Evolutionary conservation across 1,140 invertebrate species (phyloP), one percentile per base, ranked within the genome.

Genomic region (Medauroidea extradentata): DNA sequence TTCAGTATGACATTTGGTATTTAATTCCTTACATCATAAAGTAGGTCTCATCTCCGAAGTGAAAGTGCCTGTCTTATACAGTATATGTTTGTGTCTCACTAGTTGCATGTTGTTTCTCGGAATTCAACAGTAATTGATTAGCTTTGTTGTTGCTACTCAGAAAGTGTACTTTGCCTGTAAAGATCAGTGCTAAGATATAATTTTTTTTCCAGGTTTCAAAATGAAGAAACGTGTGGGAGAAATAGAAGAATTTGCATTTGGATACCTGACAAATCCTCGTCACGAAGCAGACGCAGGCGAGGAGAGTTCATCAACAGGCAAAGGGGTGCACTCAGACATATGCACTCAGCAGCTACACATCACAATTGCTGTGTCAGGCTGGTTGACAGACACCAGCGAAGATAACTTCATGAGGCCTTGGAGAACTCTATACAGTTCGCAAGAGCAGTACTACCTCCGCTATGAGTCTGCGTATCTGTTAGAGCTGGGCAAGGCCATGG

Each of bases 201-300:
- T 52, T 53, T 50, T 52, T 68, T 57, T 62, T 65, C 51, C 65
- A 83, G 84, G 85, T 21, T 85, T 81, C 65, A 87, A 87, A 73
- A 88, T 88, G 86, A 83, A 86, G 55, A 86, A 84, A 69, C 69
- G 86, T 60, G 82, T 87, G 50, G 86, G 86, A 19, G 82, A 84
- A 62, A 77, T 87, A n/a, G 85, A 87, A 73, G 85, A 88, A 68
- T 88, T 88, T 75, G 76, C 75, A 46, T 87, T 88, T 69, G 79
- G 83, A 53, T 76, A 78, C 21, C 62, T 88, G 19, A n/a, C n/a
- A n/a, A 71, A 73, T 4, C 64, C 53, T 38, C 9, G 9, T 21
- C 18, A 41, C 2, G 11, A 25, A n/a, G 29, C 16, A 18, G 50
- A 52, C n/a, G 9, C 50, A n/a, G 50, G 39, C 8, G 16, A 16